Percentiles rank a stretch among this genome's conserved stretches.
Conservation (phyloP, 2,888 invertebrate species). For the Linhomoeus sp. region DNA sequence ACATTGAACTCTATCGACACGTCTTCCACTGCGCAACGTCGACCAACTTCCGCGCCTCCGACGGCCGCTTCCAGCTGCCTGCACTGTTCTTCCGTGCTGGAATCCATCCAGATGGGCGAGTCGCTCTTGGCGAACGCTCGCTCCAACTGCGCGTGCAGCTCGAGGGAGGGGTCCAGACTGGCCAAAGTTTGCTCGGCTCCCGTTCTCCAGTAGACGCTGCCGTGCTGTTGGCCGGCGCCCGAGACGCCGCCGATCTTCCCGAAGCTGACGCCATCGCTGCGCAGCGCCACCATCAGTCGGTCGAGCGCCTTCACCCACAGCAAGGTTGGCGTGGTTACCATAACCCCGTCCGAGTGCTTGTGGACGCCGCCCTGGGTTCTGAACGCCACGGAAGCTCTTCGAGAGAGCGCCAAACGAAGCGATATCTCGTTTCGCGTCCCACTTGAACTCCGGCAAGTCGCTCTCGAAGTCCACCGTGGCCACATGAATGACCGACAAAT, state of each 20-base stretch:
- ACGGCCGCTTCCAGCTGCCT: constrained; percentile 54
- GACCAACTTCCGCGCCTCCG: constrained; percentile 49
- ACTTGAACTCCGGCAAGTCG: constrained; percentile 82
- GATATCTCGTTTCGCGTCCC: constrained; percentile 10
- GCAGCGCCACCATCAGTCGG: constrained; percentile 55
- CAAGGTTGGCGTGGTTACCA: constrained; percentile 44
- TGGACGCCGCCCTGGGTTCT: constrained; percentile 27
- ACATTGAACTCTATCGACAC: background rate
- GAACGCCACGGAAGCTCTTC: constrained; percentile 20
- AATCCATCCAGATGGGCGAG: constrained; percentile 93
- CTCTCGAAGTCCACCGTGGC: constrained; percentile 69
- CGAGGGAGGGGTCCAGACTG: constrained; percentile 48
- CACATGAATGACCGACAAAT: constrained; percentile 51
- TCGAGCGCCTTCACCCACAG: constrained; percentile 94
- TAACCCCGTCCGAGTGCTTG: constrained; percentile 22
- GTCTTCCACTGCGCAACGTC: background rate
- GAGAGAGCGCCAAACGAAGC: constrained; percentile 9
- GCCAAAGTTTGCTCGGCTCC: constrained; percentile 46
- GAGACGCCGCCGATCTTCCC: constrained; percentile 60
- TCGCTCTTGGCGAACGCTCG: constrained; percentile 53
- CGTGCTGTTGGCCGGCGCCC: constrained; percentile 88
- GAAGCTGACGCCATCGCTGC: constrained; percentile 61
- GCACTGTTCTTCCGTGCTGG: constrained; percentile 56
- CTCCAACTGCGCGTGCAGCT: constrained; percentile 60
- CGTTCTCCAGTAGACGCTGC: constrained; percentile 79